Percentiles rank a stretch among this genome's conserved stretches.
Evolutionary conservation across 23 tunicate genomes (phyloP).

Genomic region (Styela clava): DNA sequence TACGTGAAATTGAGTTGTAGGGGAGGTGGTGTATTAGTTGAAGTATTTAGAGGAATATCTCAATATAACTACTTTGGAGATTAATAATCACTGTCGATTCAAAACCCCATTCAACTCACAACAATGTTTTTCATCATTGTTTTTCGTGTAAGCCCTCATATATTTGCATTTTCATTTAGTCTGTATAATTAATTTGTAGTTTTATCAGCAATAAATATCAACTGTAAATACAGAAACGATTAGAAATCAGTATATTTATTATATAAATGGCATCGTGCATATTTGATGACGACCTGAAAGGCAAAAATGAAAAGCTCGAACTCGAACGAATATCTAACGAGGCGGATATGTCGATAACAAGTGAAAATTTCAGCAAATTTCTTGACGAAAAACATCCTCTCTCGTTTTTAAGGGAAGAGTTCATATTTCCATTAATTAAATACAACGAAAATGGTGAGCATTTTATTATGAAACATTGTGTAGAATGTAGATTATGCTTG

Average conservation of each 20-base stretch:
- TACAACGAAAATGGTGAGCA: background rate
- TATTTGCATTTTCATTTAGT: too few species aligned
- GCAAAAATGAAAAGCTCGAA: background rate
- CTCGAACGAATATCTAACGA: background rate
- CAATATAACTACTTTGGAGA: too few species aligned
- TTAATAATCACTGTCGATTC: too few species aligned
- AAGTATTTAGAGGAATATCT: too few species aligned
- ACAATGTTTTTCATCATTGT: too few species aligned
- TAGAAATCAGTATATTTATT: background rate
- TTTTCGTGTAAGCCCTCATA: too few species aligned
- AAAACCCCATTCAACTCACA: too few species aligned
- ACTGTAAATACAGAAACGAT: too few species aligned
- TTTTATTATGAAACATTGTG: background rate
- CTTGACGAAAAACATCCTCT: slow-evolving; percentile 41
- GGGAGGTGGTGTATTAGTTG: too few species aligned
- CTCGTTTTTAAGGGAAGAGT: slow-evolving; percentile 32
- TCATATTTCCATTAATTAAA: slow-evolving; percentile 18
- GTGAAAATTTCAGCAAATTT: slow-evolving; percentile 29
- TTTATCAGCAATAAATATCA: too few species aligned
- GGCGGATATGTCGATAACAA: background rate
- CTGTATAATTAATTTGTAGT: too few species aligned
- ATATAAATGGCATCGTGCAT: background rate
- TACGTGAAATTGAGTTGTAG: too few species aligned
- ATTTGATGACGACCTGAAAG: background rate
- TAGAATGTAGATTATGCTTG: background rate